phyloP scores from a whole-genome alignment of 2,113 vertebrate genomes.

The Lontra canadensis region DNA sequence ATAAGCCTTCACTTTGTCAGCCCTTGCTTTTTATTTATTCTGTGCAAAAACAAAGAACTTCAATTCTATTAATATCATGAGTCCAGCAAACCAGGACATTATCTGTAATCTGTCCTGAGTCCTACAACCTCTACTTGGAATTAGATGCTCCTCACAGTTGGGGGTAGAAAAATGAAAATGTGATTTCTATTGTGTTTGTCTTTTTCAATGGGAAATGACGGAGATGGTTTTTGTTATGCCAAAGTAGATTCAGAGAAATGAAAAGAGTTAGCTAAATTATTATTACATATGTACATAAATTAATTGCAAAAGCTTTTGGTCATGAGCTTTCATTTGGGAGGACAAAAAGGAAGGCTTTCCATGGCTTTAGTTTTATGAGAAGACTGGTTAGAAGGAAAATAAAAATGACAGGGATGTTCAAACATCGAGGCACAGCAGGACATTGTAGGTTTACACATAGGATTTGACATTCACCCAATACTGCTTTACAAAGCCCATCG shows the following conservation, averaged over 20 bases:
- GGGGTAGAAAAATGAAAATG: background rate
- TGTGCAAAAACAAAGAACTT: slow-evolving; percentile 4
- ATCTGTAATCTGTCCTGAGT: background rate
- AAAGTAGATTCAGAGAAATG: background rate
- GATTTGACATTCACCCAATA: background rate
- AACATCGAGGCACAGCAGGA: background rate
- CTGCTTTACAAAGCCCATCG: background rate
- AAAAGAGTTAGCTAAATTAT: background rate
- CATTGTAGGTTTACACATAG: background rate
- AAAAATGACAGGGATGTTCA: background rate
- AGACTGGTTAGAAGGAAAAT: background rate
- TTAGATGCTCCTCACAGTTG: background rate
- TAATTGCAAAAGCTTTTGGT: slow-evolving; percentile 10
- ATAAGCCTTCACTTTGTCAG: background rate
- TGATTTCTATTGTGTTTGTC: slow-evolving; percentile 9
- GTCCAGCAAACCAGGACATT: background rate
- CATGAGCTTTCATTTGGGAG: background rate
- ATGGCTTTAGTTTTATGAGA: background rate
- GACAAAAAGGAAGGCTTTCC: background rate
- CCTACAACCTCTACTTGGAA: background rate
- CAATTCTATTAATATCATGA: background rate
- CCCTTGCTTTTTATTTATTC: slow-evolving; percentile 32
- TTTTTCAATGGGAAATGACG: background rate
- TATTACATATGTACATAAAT: background rate
- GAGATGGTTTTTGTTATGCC: background rate